phyloP scores from a whole-genome alignment of 2,888 invertebrate species.

The Standfussiana lucernea region DNA sequence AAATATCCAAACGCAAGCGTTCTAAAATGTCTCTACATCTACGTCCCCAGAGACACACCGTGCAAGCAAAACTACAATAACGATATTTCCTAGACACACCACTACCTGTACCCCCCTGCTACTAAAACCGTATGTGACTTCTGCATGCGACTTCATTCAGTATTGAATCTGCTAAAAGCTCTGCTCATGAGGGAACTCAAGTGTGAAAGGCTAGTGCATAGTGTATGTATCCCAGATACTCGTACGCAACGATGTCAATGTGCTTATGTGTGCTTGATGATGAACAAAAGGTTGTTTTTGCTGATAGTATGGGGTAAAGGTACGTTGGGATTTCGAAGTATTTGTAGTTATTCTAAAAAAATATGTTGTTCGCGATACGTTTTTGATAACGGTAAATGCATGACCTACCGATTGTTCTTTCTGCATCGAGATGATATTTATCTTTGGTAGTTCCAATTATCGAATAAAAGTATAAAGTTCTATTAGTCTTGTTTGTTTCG shows the following conservation, averaged over 20 bases:
- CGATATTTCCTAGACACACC: conserved; percentile 31
- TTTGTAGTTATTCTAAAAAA: neutral
- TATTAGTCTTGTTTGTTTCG: conserved; percentile 3
- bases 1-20: conserved; percentile 15
- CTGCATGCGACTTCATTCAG: conserved; percentile 49
- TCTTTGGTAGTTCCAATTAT: neutral
- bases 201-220: conserved; percentile 27
- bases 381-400: neutral
- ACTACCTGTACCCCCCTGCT: conserved; percentile 21
- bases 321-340: neutral
- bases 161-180: conserved; percentile 59
- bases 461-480: neutral
- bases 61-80: conserved; percentile 39
- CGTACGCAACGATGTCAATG: conserved; percentile 24
- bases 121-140: conserved; percentile 36
- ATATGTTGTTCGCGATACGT: neutral
- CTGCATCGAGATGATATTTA: neutral
- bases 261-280: conserved; percentile 11
- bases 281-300: conserved; percentile 13
- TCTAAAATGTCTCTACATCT: neutral
- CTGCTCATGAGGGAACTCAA: conserved; percentile 41
- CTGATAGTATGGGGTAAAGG: neutral
- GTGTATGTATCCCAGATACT: conserved; percentile 2
- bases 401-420: neutral
- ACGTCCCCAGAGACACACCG: conserved; percentile 10